Evolutionary conservation across 2,888 invertebrate species (phyloP).

Genomic region (Muschampia plurimacula): DNA sequence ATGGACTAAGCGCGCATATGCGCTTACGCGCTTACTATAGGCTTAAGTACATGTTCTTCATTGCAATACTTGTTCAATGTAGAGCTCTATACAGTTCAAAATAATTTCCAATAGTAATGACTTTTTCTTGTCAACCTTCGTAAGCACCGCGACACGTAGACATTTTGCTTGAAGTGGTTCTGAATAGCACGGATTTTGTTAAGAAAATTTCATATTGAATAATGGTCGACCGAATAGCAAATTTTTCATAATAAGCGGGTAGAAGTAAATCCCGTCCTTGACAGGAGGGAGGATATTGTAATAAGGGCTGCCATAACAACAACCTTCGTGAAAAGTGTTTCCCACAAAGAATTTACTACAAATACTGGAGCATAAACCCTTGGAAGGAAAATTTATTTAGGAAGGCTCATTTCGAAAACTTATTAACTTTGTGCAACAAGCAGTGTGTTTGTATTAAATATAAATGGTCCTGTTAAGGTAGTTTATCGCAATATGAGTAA

Average conservation of each 20-base stretch:
- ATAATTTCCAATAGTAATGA: background rate
- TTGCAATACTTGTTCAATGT: no score
- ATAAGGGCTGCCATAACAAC: constrained; percentile 22
- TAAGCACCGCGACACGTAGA: background rate
- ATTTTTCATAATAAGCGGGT: constrained; percentile 23
- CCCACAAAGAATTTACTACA: constrained; percentile 1
- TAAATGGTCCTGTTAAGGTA: no score
- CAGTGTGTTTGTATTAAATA: no score
- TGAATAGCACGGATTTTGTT: constrained; percentile 6
- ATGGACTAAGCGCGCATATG: no score
- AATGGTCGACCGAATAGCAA: constrained; percentile 22
- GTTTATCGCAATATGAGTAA: no score
- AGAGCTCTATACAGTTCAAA: background rate
- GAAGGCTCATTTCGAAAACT: background rate
- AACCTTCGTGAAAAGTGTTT: constrained; percentile 13
- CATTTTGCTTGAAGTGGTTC: constrained; percentile 11
- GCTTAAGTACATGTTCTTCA: no score
- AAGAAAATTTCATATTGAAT: constrained; percentile 20
- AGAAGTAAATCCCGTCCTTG: constrained; percentile 15
- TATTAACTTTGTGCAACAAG: no score
- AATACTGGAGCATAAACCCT: background rate
- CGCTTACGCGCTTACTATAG: no score
- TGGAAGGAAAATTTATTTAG: background rate
- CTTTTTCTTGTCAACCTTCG: background rate
- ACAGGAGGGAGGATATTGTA: constrained; percentile 24